Evolutionary conservation across 2,888 invertebrate species (phyloP), one percentile per base, ranked within the genome.

Genomic region (Unio delphinus): DNA sequence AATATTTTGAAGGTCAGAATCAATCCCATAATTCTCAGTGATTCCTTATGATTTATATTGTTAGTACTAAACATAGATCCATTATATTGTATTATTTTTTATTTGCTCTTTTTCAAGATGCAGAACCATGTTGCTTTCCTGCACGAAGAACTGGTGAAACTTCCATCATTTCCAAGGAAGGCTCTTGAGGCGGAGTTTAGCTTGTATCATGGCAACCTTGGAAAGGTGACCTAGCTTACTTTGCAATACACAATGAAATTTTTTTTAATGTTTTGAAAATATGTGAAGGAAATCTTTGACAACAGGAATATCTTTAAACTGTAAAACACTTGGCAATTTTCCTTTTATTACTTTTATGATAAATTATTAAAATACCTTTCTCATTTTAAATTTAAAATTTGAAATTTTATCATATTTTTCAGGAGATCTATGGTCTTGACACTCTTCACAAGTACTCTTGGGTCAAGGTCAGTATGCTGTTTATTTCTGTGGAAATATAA

Each of bases 401-500:
- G 23, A 23, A 23, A 45, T 45, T 23, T 61, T 57, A n/a, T 45
- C 66, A 3, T 68, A 70, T 70, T 76, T 86, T 79, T 23, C 85
- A 94, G 93, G 96, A 96, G 83, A 91, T 98, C 56, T 92, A 96
- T 64, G 96, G 98, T 1, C 91, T 99, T 79, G 99, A 99, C 89
- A 96, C 98, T 0, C 92, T 99, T 75, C 99, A 99, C 90, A 99
- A 99, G 90, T 97, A 98, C 86, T 97, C 97, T 94, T 99, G 99
- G 99, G 96, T 98, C 3, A 95, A 97, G 87, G 90, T 91, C 80
- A 77, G 82, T 74, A 60, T 45, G 45, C 45, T 45, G 11, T 45
- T 45, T 15, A 15, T 45, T 45, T 45, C 45, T 45, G 8, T 45
- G 45, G 15, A 45, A 45, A 45, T 45, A 45, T 45, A 45, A 45